phyloP scores from a whole-genome alignment of 2,797 vertebrate genomes.

The Zonotrichia albicollis region DNA sequence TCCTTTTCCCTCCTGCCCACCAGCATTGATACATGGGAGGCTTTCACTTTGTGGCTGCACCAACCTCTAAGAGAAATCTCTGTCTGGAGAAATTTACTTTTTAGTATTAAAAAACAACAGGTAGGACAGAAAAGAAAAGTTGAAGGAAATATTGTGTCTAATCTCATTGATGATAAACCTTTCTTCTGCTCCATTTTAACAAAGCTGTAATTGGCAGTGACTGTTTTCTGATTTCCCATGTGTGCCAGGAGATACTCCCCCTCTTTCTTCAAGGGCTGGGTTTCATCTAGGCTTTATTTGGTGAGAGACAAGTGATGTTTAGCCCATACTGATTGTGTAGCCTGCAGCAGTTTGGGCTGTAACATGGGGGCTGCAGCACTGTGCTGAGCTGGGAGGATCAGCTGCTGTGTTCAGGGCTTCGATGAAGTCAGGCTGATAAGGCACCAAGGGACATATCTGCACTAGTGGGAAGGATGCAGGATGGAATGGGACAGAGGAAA shows the following conservation, averaged over 20 bases:
- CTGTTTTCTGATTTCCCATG: not conserved
- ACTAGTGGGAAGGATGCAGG: not conserved
- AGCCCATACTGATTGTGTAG: not conserved
- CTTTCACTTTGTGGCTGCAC: not conserved
- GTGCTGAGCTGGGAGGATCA: not conserved
- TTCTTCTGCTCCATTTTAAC: not conserved
- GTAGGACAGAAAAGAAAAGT: not conserved
- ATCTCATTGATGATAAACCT: not conserved
- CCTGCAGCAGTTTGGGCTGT: not conserved
- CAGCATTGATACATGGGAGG: not conserved
- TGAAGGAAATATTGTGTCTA: not conserved
- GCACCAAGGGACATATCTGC: too few relatives aligned
- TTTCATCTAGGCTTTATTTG: not conserved
- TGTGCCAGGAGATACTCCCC: not conserved
- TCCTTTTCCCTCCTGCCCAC: not conserved
- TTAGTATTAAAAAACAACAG: not conserved
- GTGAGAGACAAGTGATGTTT: not conserved
- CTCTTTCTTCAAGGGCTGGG: not conserved
- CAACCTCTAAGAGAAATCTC: not conserved
- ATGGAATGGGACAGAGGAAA: not conserved
- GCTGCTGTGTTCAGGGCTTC: not conserved
- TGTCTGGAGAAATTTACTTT: not conserved
- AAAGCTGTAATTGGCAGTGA: not conserved
- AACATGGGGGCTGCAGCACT: not conserved
- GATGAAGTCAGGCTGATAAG: not conserved